A percentile compares a stretch with the other conserved stretches of the same genome.
These are phyloP conservation scores for Baronia brevicornis DNA, from an alignment of 2,888 invertebrate species.

Conservation along the genomic window DNA sequence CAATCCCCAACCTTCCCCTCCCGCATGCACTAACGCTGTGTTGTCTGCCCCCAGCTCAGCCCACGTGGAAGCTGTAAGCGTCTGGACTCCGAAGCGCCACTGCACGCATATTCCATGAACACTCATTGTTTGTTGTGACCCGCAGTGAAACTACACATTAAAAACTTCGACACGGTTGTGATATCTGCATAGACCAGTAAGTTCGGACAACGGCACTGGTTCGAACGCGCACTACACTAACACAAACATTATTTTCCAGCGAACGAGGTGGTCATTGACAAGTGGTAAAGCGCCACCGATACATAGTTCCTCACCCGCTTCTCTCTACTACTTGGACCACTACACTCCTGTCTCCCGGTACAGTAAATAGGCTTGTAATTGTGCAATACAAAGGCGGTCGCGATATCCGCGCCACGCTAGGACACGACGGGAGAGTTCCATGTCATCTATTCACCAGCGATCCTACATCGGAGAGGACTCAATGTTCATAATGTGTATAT, in stretches of 20 bases:
- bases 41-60: slow-evolving; percentile 71
- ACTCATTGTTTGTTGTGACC: slow-evolving; percentile 75
- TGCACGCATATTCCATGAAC: slow-evolving; percentile 73
- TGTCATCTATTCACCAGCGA: slow-evolving; percentile 38
- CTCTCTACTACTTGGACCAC: slow-evolving; percentile 64
- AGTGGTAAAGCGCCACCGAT: slow-evolving; percentile 76
- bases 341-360: slow-evolving; percentile 59
- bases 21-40: slow-evolving; percentile 67
- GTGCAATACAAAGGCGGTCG: slow-evolving; percentile 24
- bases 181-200: slow-evolving; percentile 65
- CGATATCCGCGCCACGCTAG: slow-evolving; percentile 23
- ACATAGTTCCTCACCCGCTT: slow-evolving; percentile 69
- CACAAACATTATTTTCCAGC: slow-evolving; percentile 77
- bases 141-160: slow-evolving; percentile 70
- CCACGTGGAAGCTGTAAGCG: slow-evolving; percentile 67
- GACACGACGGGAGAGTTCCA: slow-evolving; percentile 21
- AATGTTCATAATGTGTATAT: slow-evolving; percentile 75
- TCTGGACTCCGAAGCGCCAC: slow-evolving; percentile 55
- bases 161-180: slow-evolving; percentile 67
- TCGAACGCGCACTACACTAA: slow-evolving; percentile 54
- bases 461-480: slow-evolving; percentile 63
- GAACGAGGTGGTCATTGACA: slow-evolving; percentile 82
- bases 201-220: slow-evolving; percentile 58
- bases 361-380: slow-evolving; percentile 49
- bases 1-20: slow-evolving; percentile 22